phyloP scores from a whole-genome alignment of 1,140 invertebrate species.

The Kradibia gibbosae region DNA sequence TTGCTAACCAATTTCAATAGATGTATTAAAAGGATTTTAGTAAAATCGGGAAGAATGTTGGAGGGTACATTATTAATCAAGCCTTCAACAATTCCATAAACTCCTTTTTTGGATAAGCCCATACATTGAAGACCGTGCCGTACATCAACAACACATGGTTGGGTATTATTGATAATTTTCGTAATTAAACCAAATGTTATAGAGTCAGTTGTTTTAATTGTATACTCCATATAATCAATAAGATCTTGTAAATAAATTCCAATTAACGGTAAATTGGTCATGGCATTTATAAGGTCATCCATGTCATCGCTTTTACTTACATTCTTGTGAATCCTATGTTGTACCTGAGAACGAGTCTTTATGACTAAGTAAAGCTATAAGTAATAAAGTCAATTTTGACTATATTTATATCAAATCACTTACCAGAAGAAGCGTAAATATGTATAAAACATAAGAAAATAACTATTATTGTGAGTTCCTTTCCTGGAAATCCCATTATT shows the following conservation, averaged over 20 bases:
- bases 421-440: not conserved
- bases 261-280: not conserved
- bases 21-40: conserved; percentile 31
- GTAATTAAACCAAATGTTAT: conserved; percentile 45
- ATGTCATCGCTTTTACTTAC: not conserved
- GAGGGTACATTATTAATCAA: conserved; percentile 42
- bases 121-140: conserved; percentile 31
- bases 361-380: not conserved
- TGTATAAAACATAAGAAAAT: not conserved
- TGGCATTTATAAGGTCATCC: not conserved
- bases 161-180: conserved; percentile 47
- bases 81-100: not conserved
- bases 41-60: conserved; percentile 41
- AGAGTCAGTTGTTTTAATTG: not conserved
- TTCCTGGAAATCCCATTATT: not conserved
- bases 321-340: not conserved
- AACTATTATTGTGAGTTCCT: not conserved
- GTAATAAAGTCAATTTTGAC: not conserved
- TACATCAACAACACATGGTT: conserved; percentile 48
- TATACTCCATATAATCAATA: not conserved
- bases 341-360: not conserved
- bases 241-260: not conserved
- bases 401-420: not conserved
- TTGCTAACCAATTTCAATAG: conserved; percentile 7
- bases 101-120: conserved; percentile 35